These are phyloP conservation scores for Lordiphosa stackelbergi DNA, from an alignment of 1,140 invertebrate species.

Conservation along the genomic window DNA sequence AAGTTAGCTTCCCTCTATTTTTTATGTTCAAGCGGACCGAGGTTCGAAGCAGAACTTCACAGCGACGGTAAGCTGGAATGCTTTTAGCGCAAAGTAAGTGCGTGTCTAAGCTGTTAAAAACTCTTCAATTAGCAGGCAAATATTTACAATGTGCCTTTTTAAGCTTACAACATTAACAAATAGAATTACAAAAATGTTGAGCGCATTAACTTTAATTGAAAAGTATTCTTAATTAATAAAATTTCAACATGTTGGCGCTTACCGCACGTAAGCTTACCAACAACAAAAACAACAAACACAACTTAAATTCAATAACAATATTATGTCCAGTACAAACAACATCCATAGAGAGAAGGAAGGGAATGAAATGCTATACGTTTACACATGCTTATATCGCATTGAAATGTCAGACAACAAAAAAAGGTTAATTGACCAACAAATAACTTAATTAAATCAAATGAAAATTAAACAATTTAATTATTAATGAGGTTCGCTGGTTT, in stretches of 20 bases:
- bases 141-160: slow-evolving; percentile 32
- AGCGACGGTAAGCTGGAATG: neutral
- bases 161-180: slow-evolving; percentile 52
- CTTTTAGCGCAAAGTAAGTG: neutral
- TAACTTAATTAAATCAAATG: slow-evolving; percentile 75
- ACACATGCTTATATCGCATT: slow-evolving; percentile 39
- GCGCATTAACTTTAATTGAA: slow-evolving; percentile 71
- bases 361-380: too few species aligned
- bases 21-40: too few species aligned
- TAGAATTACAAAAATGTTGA: slow-evolving; percentile 70
- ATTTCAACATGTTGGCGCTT: slow-evolving; percentile 52
- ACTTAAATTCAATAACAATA: slow-evolving; percentile 49
- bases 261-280: slow-evolving; percentile 38
- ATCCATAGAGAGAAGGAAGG: slow-evolving; percentile 1
- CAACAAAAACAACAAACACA: slow-evolving; percentile 7
- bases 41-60: too few species aligned
- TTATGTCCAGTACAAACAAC: slow-evolving; percentile 60
- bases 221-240: slow-evolving; percentile 74
- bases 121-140: slow-evolving; percentile 32
- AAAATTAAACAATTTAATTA: slow-evolving; percentile 73
- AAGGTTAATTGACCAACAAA: slow-evolving; percentile 74
- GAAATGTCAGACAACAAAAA: slow-evolving; percentile 67
- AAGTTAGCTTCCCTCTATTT: too few species aligned
- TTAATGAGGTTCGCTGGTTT: slow-evolving; percentile 63
- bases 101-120: slow-evolving; percentile 12